Evolutionary conservation across 2,888 invertebrate species (phyloP), one percentile per base, ranked within the genome.

Genomic region (Lycophotia porphyrea): DNA sequence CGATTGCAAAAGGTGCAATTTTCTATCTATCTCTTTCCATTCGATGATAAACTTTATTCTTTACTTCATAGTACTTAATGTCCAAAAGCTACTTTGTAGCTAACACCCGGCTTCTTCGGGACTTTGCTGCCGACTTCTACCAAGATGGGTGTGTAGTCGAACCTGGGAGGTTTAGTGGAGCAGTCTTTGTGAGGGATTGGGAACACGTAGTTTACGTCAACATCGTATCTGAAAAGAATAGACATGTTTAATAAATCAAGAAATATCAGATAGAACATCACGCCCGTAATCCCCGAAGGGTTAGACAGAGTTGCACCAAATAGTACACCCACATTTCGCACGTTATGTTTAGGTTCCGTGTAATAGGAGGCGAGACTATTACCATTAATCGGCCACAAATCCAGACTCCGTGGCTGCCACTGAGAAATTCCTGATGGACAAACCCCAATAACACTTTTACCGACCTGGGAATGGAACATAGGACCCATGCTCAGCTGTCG

Each of bases 201-300:
- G 90, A 98, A 98, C 96, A 98, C 98, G 92, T 98, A 98, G 47
- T 98, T 97, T 80, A 98, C 93, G 90, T 98, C 98, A n/a, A 99
- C 98, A 88, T 98, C 98, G 91, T 98, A 98, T 85, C 98, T 96
- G 63, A 60, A 60, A 60, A 34, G 8, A 60, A 60, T 21, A 34
- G 1, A 21, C 21, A 52, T 4, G 9, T 52, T 9, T 24, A 44
- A 42, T 71, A 13, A 39, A 52, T 55, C 9, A n/a, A 21, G 42
- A 34, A n/a, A n/a, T n/a, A 24, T 24, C 49, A 49, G 24, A 21
- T 47, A 2, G 2, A 47, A 47, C 21, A 44, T 24, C 3, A 47
- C 47, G 21, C 47, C 21, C 24, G 47, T 47, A 21, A 47, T 47
- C 47, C 21, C 21, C 21, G 21, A 21, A 21, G 0, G 47, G 21